Percentiles rank a stretch among this genome's conserved stretches.
phyloP scores from a whole-genome alignment of 1,140 invertebrate species.

The Sogatella furcifera region DNA sequence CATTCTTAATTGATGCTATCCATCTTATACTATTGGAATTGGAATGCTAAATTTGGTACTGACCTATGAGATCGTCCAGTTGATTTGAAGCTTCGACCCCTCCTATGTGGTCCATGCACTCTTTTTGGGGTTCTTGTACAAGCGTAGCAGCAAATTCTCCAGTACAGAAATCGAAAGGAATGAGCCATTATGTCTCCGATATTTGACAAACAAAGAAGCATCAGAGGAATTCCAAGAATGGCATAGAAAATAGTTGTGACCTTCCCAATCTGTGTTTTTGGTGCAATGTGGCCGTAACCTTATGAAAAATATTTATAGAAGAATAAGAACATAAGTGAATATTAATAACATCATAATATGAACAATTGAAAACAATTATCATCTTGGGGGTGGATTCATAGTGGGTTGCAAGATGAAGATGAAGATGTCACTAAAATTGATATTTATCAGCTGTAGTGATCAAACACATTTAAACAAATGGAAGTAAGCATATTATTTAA shows the following conservation, averaged over 20 bases:
- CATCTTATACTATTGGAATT: no score
- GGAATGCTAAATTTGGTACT: not conserved
- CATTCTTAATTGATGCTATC: no score
- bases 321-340: no score
- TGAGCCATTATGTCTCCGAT: constrained; percentile 95
- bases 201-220: constrained; percentile 87
- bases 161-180: constrained; percentile 84
- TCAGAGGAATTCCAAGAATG: constrained; percentile 86
- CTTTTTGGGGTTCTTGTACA: constrained; percentile 67
- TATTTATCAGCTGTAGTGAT: no score
- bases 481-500: no score
- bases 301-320: constrained; percentile 16
- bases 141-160: constrained; percentile 80
- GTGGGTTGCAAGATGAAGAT: no score
- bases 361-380: no score
- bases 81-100: constrained; percentile 21
- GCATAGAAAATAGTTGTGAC: constrained; percentile 93
- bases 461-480: no score
- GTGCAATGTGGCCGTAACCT: constrained; percentile 94
- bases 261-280: constrained; percentile 84
- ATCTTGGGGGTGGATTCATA: no score
- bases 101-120: constrained; percentile 17
- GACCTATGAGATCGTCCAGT: constrained; percentile 23
- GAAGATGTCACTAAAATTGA: no score
- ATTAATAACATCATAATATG: no score